phyloP scores from a whole-genome alignment of 2,888 invertebrate species.

The Arrhopalites spinosus region DNA sequence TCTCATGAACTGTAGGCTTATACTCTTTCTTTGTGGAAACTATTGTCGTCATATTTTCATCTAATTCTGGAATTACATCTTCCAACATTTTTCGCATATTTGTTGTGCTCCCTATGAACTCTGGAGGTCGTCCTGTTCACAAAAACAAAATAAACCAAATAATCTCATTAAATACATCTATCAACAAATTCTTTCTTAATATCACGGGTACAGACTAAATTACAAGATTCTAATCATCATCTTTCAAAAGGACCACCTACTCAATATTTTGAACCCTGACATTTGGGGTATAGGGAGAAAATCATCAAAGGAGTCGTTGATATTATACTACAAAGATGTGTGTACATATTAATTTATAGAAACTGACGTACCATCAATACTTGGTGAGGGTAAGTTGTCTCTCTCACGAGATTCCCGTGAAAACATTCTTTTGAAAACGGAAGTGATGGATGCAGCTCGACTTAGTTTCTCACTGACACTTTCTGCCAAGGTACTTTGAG shows the following conservation, averaged over 20 bases:
- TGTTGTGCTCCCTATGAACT: constrained; percentile 47
- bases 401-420: constrained; percentile 50
- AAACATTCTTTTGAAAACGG: constrained; percentile 54
- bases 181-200: not conserved
- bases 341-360: too few relatives aligned
- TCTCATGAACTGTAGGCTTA: constrained; percentile 54
- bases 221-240: too few relatives aligned
- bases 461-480: constrained; percentile 55
- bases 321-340: not conserved
- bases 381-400: constrained; percentile 30
- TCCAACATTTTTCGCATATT: constrained; percentile 52
- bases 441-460: constrained; percentile 54
- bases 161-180: too few relatives aligned
- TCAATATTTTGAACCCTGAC: too few relatives aligned
- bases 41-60: constrained; percentile 56
- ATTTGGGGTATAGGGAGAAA: too few relatives aligned
- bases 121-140: constrained; percentile 28
- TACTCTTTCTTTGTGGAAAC: constrained; percentile 48
- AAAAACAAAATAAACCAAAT: too few relatives aligned
- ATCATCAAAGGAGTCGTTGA: too few relatives aligned
- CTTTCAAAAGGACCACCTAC: too few relatives aligned
- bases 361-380: constrained; percentile 25
- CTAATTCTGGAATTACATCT: constrained; percentile 55
- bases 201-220: too few relatives aligned
- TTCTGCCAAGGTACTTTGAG: constrained; percentile 54